Conservation (phyloP, 2,797 vertebrate species). For the Pseudochaenichthys georgianus region DNA sequence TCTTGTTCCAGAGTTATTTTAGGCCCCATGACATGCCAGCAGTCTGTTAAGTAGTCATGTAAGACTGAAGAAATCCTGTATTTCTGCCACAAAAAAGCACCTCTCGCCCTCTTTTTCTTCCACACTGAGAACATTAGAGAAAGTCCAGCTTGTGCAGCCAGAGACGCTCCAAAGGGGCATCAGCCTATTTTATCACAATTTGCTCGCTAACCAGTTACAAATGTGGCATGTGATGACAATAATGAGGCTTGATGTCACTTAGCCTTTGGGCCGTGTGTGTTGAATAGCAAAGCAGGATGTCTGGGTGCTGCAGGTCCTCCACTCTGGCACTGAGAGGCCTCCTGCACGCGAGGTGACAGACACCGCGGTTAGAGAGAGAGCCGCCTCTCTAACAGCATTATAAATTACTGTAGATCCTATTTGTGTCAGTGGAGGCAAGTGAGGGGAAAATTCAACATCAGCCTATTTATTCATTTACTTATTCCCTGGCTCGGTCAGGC, state of each 20-base stretch:
- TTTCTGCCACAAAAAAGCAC: conserved; percentile 29
- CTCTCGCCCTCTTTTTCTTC: conserved; percentile 25
- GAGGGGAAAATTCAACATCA: conserved; percentile 85
- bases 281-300: conserved; percentile 88
- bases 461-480: conserved; percentile 87
- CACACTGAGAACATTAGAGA: conserved; percentile 52
- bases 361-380: conserved; percentile 79
- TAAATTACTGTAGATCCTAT: conserved; percentile 87
- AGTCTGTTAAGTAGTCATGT: conserved; percentile 5
- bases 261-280: conserved; percentile 86
- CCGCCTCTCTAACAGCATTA: conserved; percentile 83
- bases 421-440: conserved; percentile 85
- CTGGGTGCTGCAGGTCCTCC: conserved; percentile 70
- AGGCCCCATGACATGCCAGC: not conserved
- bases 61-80: conserved; percentile 3
- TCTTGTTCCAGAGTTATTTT: not conserved
- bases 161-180: conserved; percentile 78
- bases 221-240: conserved; percentile 97
- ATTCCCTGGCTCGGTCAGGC: conserved; percentile 74
- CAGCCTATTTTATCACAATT: conserved; percentile 94
- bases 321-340: conserved; percentile 69
- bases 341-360: conserved; percentile 81
- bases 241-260: conserved; percentile 95
- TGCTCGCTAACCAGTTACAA: conserved; percentile 94
- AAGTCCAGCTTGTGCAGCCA: conserved; percentile 83